Evolutionary conservation across 2,797 vertebrate genomes (phyloP), one percentile per base, ranked within the genome.

Genomic region (Anomalospiza imberbis): DNA sequence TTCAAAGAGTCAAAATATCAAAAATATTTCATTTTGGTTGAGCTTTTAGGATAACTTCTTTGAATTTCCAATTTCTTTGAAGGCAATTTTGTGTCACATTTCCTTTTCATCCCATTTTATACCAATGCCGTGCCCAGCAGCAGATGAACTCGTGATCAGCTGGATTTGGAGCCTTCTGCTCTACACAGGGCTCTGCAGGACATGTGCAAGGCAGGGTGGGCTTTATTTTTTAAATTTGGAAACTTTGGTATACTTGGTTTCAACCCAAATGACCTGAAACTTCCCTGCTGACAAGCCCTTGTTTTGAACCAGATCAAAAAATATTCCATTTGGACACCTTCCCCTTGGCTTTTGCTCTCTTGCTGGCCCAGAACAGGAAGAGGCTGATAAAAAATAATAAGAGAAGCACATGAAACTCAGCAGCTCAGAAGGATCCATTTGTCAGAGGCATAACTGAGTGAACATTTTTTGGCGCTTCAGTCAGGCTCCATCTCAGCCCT

Each of bases 271-370:
- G n/a, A 72, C 53, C 45, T 25, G 17, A 71, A 82, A 26, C 22
- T 24, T 71, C 32, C 17, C 18, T 74, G 22, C 63, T 58, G 22
- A 73, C 60, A 50, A 76, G 51, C 19, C 28, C 16, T 74, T 51
- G 25, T 77, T 95, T 89, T 71, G 40, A 88, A 36, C 18, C 45
- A 83, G 29, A 55, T 72, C 19, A 89, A 91, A 92, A 93, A 74
- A 50, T 36, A 42, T 2, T 8, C 38, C 22, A 7, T 54, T 89
- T 89, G 70, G 72, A 71, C 29, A 51, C 26, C 72, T 83, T 76
- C 51, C 32, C 48, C 63, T 74, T 70, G 62, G 40, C 57, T 47
- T 80, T 70, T 73, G 17, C 71, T 85, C 47, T 78, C 47, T 89
- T 13, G 48, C 19, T 4, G 2, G 22, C 53, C 55, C 45, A 74